phyloP scores from a whole-genome alignment of 1,140 invertebrate species.

The Drosophila ohnishii region DNA sequence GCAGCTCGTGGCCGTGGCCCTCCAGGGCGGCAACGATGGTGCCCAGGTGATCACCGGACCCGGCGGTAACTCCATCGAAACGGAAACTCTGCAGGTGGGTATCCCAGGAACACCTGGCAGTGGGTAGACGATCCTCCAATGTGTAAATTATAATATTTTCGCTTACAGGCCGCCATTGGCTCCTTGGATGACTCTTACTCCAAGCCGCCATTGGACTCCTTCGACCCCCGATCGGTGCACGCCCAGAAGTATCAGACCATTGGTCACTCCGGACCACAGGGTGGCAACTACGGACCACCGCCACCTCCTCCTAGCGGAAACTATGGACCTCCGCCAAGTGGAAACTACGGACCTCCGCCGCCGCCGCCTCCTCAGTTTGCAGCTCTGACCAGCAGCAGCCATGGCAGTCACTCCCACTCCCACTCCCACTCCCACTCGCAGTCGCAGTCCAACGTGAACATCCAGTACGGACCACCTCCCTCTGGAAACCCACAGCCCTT shows the following conservation, averaged over 20 bases:
- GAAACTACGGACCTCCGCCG: constrained; percentile 69
- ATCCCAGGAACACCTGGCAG: no score
- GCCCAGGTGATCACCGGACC: constrained; percentile 48
- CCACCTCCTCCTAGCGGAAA: constrained; percentile 73
- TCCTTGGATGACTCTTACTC: constrained; percentile 65
- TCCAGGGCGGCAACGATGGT: constrained; percentile 58
- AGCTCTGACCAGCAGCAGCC: constrained; percentile 66
- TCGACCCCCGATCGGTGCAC: constrained; percentile 62
- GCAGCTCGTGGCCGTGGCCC: constrained; percentile 73
- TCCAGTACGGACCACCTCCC: constrained; percentile 79
- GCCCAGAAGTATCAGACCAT: constrained; percentile 63
- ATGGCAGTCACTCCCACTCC: constrained; percentile 3
- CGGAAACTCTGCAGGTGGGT: constrained; percentile 63
- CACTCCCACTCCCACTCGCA: constrained; percentile 31
- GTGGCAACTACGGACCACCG: constrained; percentile 53
- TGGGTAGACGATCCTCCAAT: no score
- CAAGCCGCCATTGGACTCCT: constrained; percentile 69
- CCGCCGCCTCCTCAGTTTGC: constrained; percentile 81
- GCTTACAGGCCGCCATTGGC: constrained; percentile 47
- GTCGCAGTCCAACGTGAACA: constrained; percentile 50
- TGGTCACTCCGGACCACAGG: constrained; percentile 25
- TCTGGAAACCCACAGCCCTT: constrained; percentile 66
- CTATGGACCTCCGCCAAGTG: constrained; percentile 66
- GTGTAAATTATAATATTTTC: no score
- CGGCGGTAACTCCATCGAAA: constrained; percentile 61